Conservation (phyloP, 2,797 vertebrate genomes). For the Ara ararauna region DNA sequence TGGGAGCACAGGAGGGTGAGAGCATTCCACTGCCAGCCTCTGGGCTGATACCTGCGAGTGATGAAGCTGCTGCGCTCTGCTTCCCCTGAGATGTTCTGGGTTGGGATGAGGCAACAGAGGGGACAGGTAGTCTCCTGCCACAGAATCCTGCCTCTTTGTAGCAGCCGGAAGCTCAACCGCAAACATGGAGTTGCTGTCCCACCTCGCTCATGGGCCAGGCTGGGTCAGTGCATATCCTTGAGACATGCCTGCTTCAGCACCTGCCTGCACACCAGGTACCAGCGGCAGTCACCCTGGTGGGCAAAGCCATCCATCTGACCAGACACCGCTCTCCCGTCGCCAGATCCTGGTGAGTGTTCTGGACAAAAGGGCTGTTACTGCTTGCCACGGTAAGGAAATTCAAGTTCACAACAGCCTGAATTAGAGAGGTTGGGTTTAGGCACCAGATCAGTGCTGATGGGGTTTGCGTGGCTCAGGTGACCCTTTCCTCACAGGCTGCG, state of each 20-base stretch:
- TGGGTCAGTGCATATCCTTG: fast-evolving
- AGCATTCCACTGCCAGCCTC: background rate
- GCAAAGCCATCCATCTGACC: background rate
- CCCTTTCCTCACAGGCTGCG: background rate
- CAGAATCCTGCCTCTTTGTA: background rate
- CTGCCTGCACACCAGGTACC: background rate
- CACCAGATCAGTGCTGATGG: background rate
- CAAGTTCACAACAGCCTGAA: background rate
- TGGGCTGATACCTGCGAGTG: no score
- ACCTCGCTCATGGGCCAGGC: fast-evolving
- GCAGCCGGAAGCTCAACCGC: background rate
- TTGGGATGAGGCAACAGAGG: background rate
- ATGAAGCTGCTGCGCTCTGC: background rate
- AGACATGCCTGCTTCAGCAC: background rate
- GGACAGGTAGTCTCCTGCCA: background rate
- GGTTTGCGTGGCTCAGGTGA: fast-evolving
- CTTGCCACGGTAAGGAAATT: background rate
- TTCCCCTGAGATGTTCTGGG: background rate
- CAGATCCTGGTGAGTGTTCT: no score
- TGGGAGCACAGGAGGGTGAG: background rate
- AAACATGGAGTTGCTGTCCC: fast-evolving
- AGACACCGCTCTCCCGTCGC: background rate
- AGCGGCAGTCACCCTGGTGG: no score
- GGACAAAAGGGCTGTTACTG: fast-evolving
- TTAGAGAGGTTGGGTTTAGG: fast-evolving